These are phyloP conservation scores for Natrix natrix DNA, from an alignment of 2,797 vertebrate genomes.

Conservation along the genomic window DNA sequence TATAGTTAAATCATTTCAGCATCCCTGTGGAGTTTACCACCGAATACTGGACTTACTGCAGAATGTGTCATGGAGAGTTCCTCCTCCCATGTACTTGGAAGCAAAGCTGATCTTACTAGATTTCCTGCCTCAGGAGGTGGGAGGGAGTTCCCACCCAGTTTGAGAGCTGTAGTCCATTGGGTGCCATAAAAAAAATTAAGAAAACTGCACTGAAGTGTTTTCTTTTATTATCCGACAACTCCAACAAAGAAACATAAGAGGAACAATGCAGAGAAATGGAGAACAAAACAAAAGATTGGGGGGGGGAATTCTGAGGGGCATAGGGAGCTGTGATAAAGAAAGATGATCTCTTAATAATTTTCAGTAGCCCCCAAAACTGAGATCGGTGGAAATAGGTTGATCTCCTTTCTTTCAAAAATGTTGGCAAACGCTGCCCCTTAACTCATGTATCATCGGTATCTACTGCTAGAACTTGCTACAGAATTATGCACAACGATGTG, in stretches of 20 bases:
- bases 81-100: background rate
- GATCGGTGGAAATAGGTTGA: background rate
- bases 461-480: background rate
- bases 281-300: background rate
- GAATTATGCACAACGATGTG: background rate
- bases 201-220: background rate
- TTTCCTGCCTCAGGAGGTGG: background rate
- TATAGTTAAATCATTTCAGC: background rate
- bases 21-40: background rate
- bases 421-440: background rate
- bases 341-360: background rate
- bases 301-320: background rate
- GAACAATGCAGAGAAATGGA: background rate
- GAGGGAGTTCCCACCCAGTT: background rate
- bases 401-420: background rate
- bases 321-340: background rate
- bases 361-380: background rate
- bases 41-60: conserved; percentile 3
- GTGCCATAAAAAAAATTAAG: background rate
- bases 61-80: background rate
- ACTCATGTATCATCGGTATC: background rate
- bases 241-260: background rate
- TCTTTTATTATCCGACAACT: background rate
- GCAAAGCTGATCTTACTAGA: background rate
- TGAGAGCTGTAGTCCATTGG: background rate